Conservation (phyloP, 35 echinoderm and acorn worm genomes). For the Heliocidaris tuberculata region DNA sequence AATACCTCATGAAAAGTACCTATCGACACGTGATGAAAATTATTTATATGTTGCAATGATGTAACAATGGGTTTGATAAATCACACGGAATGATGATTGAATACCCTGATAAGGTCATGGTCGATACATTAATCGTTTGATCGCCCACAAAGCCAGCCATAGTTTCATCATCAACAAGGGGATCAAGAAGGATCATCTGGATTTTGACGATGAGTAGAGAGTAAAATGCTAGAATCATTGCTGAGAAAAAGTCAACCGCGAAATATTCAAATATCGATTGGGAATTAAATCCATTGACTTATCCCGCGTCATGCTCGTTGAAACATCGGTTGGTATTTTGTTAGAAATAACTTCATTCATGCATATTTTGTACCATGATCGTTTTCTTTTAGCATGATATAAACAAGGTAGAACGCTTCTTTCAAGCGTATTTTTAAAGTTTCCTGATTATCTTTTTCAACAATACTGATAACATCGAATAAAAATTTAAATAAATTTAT, state of each 20-base stretch:
- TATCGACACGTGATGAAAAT: not conserved
- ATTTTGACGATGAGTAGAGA: not conserved
- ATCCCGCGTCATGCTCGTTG: not conserved
- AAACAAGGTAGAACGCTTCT: too few species aligned
- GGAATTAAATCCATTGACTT: not conserved
- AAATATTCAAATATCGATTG: not conserved
- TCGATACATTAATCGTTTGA: not conserved
- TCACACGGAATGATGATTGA: not conserved
- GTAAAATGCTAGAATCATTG: not conserved
- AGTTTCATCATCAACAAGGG: slow-evolving; percentile 18
- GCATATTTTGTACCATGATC: too few species aligned
- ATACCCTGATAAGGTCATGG: not conserved
- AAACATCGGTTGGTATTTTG: too few species aligned
- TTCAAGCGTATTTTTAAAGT: too few species aligned
- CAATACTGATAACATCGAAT: too few species aligned
- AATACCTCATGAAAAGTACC: not conserved
- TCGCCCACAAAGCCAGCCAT: not conserved
- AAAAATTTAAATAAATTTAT: too few species aligned
- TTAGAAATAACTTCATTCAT: too few species aligned
- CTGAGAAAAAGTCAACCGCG: not conserved
- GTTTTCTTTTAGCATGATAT: too few species aligned
- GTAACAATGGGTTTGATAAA: slow-evolving; percentile 16
- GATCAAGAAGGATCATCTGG: not conserved
- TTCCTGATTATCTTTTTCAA: too few species aligned
- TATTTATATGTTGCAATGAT: not conserved